Evolutionary conservation across 2,113 vertebrate genomes (phyloP).

Genomic region (Pollachius pollachius): DNA sequence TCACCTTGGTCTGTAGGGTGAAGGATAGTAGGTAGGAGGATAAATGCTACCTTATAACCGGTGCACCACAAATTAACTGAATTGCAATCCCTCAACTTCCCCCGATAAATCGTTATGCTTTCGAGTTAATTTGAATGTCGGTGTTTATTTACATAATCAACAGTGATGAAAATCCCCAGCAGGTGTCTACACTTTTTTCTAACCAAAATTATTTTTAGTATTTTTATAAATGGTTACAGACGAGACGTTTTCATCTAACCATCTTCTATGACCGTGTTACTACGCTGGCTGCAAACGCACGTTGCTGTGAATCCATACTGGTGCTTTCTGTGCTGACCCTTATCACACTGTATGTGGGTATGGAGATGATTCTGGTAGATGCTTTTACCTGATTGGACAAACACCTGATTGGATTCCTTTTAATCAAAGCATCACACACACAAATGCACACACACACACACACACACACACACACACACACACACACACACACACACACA

Average conservation of each 20-base stretch:
- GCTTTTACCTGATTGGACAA: too few relatives aligned
- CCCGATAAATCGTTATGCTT: conserved; percentile 37
- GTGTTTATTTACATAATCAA: conserved; percentile 63
- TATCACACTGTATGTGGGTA: too few relatives aligned
- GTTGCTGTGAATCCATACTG: neutral
- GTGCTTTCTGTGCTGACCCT: too few relatives aligned
- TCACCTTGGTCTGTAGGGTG: conserved; percentile 46
- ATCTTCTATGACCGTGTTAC: neutral
- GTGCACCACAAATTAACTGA: conserved; percentile 49
- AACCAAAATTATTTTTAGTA: conserved; percentile 11
- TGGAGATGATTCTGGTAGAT: neutral
- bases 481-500: too few relatives aligned
- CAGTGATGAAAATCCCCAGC: conserved; percentile 2
- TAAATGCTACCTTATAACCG: conserved; percentile 30
- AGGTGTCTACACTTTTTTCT: neutral
- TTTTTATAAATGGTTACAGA: conserved; percentile 8
- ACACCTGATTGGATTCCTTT: too few relatives aligned
- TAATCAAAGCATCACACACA: too few relatives aligned
- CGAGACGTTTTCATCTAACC: neutral
- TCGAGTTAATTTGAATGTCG: conserved; percentile 48
- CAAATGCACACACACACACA: too few relatives aligned
- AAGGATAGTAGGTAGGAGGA: conserved; percentile 37
- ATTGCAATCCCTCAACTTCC: conserved; percentile 43
- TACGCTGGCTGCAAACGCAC: too few relatives aligned
- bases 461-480: too few relatives aligned